phyloP scores from a whole-genome alignment of 1,140 invertebrate genomes.

The Hydropsyche tenuis region DNA sequence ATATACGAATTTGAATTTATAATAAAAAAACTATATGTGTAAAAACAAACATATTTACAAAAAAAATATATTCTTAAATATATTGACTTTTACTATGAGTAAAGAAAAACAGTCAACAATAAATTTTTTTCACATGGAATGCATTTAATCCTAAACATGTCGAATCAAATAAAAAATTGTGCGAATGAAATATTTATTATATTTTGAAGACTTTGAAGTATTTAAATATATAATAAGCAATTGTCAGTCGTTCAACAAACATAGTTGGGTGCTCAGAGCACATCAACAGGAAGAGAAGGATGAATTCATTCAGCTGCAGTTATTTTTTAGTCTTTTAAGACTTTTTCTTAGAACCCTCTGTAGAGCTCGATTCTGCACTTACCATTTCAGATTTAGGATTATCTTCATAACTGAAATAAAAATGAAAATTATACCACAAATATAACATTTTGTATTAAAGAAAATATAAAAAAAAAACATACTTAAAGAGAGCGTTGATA shows the following conservation, averaged over 20 bases:
- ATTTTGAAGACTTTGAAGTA: background rate
- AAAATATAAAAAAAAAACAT: slow-evolving; percentile 60
- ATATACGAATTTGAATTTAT: background rate
- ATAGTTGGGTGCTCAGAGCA: slow-evolving; percentile 41
- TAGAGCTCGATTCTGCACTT: slow-evolving; percentile 52
- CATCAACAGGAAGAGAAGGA: slow-evolving; percentile 25
- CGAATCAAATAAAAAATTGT: slow-evolving; percentile 23
- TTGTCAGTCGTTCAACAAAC: background rate
- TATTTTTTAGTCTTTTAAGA: background rate
- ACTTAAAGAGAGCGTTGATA: slow-evolving; percentile 88
- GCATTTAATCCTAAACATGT: slow-evolving; percentile 3
- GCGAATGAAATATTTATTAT: slow-evolving; percentile 11
- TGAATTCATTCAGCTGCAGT: slow-evolving; percentile 50
- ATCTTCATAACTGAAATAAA: slow-evolving; percentile 68
- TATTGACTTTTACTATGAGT: slow-evolving; percentile 5
- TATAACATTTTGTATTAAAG: slow-evolving; percentile 3
- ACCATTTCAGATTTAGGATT: slow-evolving; percentile 63
- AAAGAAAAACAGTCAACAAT: slow-evolving; percentile 1
- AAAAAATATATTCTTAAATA: slow-evolving; percentile 2
- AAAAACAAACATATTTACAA: background rate
- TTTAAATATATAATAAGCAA: slow-evolving; percentile 13
- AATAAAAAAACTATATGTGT: background rate
- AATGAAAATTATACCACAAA: slow-evolving; percentile 29
- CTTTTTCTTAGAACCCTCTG: slow-evolving; percentile 3
- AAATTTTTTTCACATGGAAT: slow-evolving; percentile 1